Evolutionary conservation across 2,797 vertebrate genomes (phyloP), one percentile per base, ranked within the genome.

Genomic region (Lacerta bilineata): DNA sequence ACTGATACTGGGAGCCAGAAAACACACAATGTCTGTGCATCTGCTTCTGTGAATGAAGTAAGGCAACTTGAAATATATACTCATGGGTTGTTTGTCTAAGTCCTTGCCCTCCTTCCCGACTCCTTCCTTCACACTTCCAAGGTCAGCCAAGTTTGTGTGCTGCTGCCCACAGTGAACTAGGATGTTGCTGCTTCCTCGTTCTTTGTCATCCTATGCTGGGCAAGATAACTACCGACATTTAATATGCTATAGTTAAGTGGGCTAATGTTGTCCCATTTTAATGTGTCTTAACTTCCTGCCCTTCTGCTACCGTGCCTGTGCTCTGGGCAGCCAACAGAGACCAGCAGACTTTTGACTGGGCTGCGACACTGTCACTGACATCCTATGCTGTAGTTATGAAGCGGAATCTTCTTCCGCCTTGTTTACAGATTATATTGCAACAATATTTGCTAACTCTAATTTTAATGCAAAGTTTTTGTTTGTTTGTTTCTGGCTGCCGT

Each of bases 11-110:
- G 98, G 11, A 96, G 95, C 87, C 98, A 98, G 85, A 99, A 97
- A 95, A 99, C 98, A 0, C 98, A 99, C 96, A 99, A 99, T 0
- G 98, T 99, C 10, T 95, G 97, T 2, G 98, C 98, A 13, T 97
- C 96, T 3, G 97, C 98, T 79, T 98, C 98, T 0, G 97, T 95
- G 1, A 97, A 95, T 0, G 98, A 99, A 98, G 98, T 99, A 90
- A 93, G 95, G 25, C 33, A 76, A 77, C 33, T 66, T 75, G 20
- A 39, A 25, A 18, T 13, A 20, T 15, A 4, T 27, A 17, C 43
- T 66, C 84, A 11, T 25, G 23, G 23, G 11, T 27, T 69, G 33
- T 20, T 36, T 43, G 17, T 66, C 55, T 46, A 59, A 33, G 33
- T 84, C 3, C 39, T 9, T 59, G 46, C 50, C 46, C 43, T 43